Conservation (phyloP, 2,888 invertebrate species). For the Epistrophe eligans region DNA sequence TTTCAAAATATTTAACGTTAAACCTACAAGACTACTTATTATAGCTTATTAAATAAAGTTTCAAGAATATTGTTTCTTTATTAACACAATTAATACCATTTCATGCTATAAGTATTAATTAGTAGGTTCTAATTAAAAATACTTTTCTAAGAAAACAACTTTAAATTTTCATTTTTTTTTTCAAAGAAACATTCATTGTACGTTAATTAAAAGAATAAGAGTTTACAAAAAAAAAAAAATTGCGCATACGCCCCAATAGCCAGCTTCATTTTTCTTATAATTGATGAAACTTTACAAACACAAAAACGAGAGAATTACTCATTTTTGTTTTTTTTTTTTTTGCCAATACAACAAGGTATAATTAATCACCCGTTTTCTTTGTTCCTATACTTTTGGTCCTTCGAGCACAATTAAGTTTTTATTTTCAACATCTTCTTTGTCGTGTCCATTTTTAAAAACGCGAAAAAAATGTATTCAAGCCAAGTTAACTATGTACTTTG, state of each 20-base stretch:
- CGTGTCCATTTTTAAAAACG: constrained; percentile 7
- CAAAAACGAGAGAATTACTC: constrained; percentile 25
- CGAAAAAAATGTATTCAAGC: neutral
- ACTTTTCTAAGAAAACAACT: constrained; percentile 4
- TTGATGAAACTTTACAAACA: constrained; percentile 44
- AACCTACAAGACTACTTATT: too few species aligned
- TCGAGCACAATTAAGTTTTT: constrained; percentile 36
- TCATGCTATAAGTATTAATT: too few species aligned
- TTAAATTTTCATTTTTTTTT: neutral
- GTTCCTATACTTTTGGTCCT: constrained; percentile 11
- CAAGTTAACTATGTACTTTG: neutral
- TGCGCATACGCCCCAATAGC: constrained; percentile 43
- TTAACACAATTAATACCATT: too few species aligned
- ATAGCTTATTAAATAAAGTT: too few species aligned
- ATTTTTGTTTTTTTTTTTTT: constrained; percentile 12
- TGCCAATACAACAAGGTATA: constrained; percentile 12
- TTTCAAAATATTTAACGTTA: too few species aligned
- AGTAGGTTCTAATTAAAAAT: neutral
- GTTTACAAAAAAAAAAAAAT: constrained; percentile 7
- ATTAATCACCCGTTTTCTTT: constrained; percentile 58
- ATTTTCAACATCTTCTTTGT: constrained; percentile 20
- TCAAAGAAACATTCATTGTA: neutral
- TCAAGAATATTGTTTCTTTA: too few species aligned
- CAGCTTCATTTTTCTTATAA: constrained; percentile 21
- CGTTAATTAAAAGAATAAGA: neutral